Evolutionary conservation across 2,113 vertebrate species (phyloP), one percentile per base, ranked within the genome.

Genomic region (Dipodomys merriami): DNA sequence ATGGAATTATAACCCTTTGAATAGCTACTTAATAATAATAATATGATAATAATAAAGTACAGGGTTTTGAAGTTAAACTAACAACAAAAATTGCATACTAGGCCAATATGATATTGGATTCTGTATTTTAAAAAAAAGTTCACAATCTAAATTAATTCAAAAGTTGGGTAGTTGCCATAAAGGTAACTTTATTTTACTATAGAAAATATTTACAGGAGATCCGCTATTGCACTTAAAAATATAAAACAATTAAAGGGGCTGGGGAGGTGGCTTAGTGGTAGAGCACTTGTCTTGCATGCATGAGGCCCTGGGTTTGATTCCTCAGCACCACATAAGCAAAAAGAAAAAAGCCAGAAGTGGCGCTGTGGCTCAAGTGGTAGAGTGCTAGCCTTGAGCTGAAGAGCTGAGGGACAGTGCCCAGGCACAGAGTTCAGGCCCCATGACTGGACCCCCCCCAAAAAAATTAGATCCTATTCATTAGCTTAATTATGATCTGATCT

Each of bases 21-120:
- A 57, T 16, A 57, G 15, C 12, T 57, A 57, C 53, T 57, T 57
- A 57, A 57, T 57, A 57, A 57, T 57, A 57, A 57, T 49, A 57
- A 16, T 13, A 18, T 57, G 53, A 57, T 57, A 57, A 57, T 57
- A 57, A 57, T 57, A n/a, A 91, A 84, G 62, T 60, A 44, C 0
- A 84, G 7, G 8, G 10, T 87, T 95, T 67, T 69, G 10, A 93
- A 91, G 72, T 87, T 90, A 92, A 94, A 80, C n/a, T 79, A 77
- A 20, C 18, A 67, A 78, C 13, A 69, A 64, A 73, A 87, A 27
- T 39, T 76, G 73, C 77, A 77, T 1, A 78, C 7, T 18, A 1
- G 29, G n/a, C 35, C 19, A 91, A 64, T 67, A 77, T 76, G 62
- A 64, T 15, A 85, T 27, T 71, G 29, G 35, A 81, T 74, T 91